These are phyloP conservation scores for Saturnia japonica DNA, from an alignment of 2,888 invertebrate genomes.

Conservation along the genomic window DNA sequence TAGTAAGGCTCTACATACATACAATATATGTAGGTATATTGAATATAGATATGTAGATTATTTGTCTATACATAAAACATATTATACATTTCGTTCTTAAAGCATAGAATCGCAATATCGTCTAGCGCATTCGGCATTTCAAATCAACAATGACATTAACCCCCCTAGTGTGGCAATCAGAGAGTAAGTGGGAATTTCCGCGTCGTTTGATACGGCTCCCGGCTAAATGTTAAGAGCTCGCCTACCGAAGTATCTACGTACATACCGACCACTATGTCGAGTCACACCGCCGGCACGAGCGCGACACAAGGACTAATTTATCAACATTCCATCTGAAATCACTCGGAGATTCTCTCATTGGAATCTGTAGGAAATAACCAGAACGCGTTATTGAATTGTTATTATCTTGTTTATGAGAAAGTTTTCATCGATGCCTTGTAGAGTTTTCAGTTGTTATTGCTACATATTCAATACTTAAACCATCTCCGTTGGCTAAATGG, in stretches of 20 bases:
- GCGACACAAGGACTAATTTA: constrained; percentile 28
- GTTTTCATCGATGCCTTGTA: background rate
- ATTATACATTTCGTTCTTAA: constrained; percentile 25
- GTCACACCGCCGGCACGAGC: constrained; percentile 43
- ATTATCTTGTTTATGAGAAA: background rate
- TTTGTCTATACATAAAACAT: background rate
- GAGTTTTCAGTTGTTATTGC: background rate
- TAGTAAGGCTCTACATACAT: too few species aligned
- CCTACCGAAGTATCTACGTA: constrained; percentile 46
- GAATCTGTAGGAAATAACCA: background rate
- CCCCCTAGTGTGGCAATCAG: constrained; percentile 80
- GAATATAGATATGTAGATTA: too few species aligned
- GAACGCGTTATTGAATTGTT: background rate
- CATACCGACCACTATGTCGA: constrained; percentile 44
- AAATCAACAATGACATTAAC: constrained; percentile 79
- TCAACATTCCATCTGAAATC: constrained; percentile 19
- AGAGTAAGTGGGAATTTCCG: constrained; percentile 80
- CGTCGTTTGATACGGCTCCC: constrained; percentile 76
- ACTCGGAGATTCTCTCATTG: background rate
- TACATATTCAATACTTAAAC: background rate
- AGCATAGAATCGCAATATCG: constrained; percentile 45
- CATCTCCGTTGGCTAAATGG: too few species aligned
- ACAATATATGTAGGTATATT: too few species aligned
- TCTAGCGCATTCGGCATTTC: constrained; percentile 74
- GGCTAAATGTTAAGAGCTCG: constrained; percentile 77